Evolutionary conservation across 35 echinoderm and acorn worm genomes (phyloP).

Genomic region (Anneissia japonica): DNA sequence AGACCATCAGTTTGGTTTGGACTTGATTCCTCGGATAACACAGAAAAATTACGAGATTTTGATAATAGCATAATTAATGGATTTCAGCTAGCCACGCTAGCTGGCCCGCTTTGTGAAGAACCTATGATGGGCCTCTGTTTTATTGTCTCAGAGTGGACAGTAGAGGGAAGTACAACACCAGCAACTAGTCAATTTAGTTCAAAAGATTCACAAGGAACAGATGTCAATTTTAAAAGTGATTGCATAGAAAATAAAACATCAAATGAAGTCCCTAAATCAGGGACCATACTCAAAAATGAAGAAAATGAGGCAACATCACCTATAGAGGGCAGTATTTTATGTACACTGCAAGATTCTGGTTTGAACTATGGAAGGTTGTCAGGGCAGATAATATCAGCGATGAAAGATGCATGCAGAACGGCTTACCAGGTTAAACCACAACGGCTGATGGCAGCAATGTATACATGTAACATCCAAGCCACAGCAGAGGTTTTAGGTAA

Average conservation of each 20-base stretch:
- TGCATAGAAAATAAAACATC: neutral
- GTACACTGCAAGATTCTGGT: neutral
- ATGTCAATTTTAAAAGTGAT: neutral
- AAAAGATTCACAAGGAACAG: neutral
- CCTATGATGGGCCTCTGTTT: slow-evolving; percentile 98
- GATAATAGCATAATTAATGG: slow-evolving; percentile 89
- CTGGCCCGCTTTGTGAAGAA: slow-evolving; percentile 89
- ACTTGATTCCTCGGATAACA: slow-evolving; percentile 17
- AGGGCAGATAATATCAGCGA: slow-evolving; percentile 93
- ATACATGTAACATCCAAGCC: slow-evolving; percentile 93
- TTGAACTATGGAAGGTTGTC: slow-evolving; percentile 66
- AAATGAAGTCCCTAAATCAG: neutral
- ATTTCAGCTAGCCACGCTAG: slow-evolving; percentile 86
- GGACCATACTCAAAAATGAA: neutral
- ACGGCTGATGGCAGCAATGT: slow-evolving; percentile 95
- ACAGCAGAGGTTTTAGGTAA: slow-evolving; percentile 93
- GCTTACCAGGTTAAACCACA: slow-evolving; percentile 87
- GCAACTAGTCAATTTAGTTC: neutral
- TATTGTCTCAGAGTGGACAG: slow-evolving; percentile 61
- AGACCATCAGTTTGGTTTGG: slow-evolving; percentile 71
- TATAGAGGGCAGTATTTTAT: neutral
- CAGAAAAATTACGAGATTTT: slow-evolving; percentile 33
- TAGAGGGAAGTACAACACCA: slow-evolving; percentile 12
- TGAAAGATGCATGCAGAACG: slow-evolving; percentile 75
- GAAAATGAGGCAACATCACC: too few species aligned